Conservation (phyloP, 2,797 vertebrate species). For the Catostomus latipinnis region DNA sequence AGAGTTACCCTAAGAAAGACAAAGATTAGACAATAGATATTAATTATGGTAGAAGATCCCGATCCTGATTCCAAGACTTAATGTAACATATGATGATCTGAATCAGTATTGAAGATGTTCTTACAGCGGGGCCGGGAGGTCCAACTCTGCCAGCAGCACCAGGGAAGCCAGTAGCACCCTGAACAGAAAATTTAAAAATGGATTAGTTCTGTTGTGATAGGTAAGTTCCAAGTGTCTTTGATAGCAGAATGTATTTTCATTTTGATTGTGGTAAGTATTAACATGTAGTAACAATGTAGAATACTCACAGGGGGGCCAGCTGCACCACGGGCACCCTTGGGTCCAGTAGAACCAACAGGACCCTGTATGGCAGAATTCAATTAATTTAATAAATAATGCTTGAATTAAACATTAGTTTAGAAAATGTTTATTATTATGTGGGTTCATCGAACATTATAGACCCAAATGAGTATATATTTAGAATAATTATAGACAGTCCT, state of each 20-base stretch:
- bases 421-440: not conserved
- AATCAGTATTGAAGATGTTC: constrained; percentile 63
- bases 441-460: not conserved
- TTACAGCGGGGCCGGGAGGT: constrained; percentile 94
- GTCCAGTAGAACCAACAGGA: constrained; percentile 89
- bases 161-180: constrained; percentile 98
- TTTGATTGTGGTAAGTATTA: not conserved
- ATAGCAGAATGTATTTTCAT: not conserved
- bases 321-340: constrained; percentile 92
- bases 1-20: constrained; percentile 83
- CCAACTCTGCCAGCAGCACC: constrained; percentile 96
- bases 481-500: too few species aligned
- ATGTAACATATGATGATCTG: not conserved
- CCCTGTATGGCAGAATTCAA: constrained; percentile 76
- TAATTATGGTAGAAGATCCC: constrained; percentile 1
- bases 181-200: constrained; percentile 44
- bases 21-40: not conserved
- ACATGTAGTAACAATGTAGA: not conserved
- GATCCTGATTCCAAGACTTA: not conserved
- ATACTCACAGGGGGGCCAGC: constrained; percentile 92
- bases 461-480: not conserved
- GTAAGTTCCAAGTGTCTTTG: not conserved
- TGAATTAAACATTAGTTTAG: not conserved
- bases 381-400: not conserved
- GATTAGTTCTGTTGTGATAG: not conserved